A percentile compares a stretch with the other conserved stretches of the same genome.
These are phyloP conservation scores for Hemicentrotus pulcherrimus DNA, from an alignment of 35 echinoderm and acorn worm genomes.

Conservation along the genomic window DNA sequence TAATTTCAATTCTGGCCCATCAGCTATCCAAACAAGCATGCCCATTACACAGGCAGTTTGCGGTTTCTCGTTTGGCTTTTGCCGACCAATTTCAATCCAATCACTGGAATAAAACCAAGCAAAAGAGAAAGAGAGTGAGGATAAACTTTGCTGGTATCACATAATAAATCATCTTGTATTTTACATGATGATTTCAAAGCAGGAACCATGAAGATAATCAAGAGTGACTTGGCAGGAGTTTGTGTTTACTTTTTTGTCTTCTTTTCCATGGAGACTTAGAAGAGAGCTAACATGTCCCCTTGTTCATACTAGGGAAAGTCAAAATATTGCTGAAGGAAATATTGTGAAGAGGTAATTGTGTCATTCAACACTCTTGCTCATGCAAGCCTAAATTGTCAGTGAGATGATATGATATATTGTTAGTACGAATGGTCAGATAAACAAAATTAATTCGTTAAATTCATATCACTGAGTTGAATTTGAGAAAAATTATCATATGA, in stretches of 20 bases:
- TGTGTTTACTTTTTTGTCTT: slow-evolving; percentile 29
- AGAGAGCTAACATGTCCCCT: not conserved
- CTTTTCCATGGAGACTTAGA: not conserved
- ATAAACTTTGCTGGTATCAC: slow-evolving; percentile 16
- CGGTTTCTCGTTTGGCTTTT: slow-evolving; percentile 22
- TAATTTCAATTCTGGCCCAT: slow-evolving; percentile 37
- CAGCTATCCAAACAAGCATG: slow-evolving; percentile 33
- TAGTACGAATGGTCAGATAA: too few relatives aligned
- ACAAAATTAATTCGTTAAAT: too few relatives aligned
- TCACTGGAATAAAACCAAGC: not conserved
- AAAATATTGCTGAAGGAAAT: not conserved
- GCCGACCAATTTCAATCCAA: slow-evolving; percentile 21
- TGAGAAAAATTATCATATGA: too few relatives aligned
- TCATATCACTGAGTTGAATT: too few relatives aligned
- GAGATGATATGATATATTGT: too few relatives aligned
- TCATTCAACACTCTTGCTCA: too few relatives aligned
- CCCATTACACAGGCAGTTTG: slow-evolving; percentile 19
- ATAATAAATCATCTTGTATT: slow-evolving; percentile 45
- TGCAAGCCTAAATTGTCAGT: too few relatives aligned
- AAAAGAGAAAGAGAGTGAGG: not conserved
- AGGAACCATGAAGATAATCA: not conserved
- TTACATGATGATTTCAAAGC: slow-evolving; percentile 32
- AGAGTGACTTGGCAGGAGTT: slow-evolving; percentile 14
- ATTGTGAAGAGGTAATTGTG: not conserved
- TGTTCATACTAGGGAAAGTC: not conserved